Conservation (phyloP, 2,113 vertebrate genomes). For the Sialia sialis region DNA sequence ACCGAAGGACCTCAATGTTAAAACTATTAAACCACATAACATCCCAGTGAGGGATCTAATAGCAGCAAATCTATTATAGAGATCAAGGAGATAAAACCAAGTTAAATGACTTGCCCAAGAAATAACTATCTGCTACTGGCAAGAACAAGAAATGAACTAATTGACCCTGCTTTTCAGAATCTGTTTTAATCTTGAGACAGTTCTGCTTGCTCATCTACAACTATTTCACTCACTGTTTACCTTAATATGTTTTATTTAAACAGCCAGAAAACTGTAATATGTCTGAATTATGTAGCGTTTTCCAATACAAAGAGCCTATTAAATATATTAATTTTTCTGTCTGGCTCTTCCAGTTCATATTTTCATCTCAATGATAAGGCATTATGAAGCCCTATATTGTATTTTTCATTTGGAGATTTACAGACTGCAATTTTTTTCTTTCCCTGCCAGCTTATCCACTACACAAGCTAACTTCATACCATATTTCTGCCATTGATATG, state of each 20-base stretch:
- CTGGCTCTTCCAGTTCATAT: not conserved
- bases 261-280: not conserved
- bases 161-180: not conserved
- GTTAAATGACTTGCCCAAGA: slow-evolving; percentile 29
- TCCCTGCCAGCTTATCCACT: slow-evolving; percentile 34
- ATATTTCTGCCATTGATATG: slow-evolving; percentile 62
- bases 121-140: slow-evolving; percentile 5
- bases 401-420: slow-evolving; percentile 56
- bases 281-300: not conserved
- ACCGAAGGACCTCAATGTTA: not conserved
- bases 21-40: not conserved
- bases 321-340: slow-evolving; percentile 35
- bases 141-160: slow-evolving; percentile 7
- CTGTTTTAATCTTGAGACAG: not conserved
- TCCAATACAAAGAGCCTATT: not conserved
- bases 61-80: slow-evolving; percentile 13
- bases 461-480: slow-evolving; percentile 60
- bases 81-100: slow-evolving; percentile 25
- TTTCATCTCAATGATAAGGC: not conserved
- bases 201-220: not conserved
- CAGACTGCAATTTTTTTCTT: slow-evolving; percentile 28
- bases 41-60: slow-evolving; percentile 11
- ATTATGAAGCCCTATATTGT: slow-evolving; percentile 23
- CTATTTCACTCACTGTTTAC: not conserved
- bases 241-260: not conserved